Evolutionary conservation across 2,888 invertebrate genomes (phyloP).

Genomic region (Melinaea menophilus): DNA sequence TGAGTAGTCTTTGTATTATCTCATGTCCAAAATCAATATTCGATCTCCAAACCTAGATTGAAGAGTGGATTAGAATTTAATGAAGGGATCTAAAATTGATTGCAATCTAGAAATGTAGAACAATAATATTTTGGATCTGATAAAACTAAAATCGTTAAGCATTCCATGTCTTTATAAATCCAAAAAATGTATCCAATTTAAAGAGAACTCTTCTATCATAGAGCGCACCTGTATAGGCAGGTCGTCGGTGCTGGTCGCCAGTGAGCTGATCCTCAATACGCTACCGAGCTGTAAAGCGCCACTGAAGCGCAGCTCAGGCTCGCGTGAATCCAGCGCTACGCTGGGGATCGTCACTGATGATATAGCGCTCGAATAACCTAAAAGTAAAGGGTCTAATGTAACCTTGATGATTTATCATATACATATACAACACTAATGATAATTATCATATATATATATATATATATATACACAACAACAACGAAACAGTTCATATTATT

Average conservation of each 20-base stretch:
- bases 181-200: not conserved
- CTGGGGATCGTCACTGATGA: conserved; percentile 53
- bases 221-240: conserved; percentile 57
- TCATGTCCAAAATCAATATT: not conserved
- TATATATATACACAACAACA: too few relatives aligned
- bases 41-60: not conserved
- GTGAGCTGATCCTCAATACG: conserved; percentile 55
- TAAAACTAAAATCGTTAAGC: too few relatives aligned
- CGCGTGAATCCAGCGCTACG: conserved; percentile 47
- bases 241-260: conserved; percentile 66
- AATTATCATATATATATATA: too few relatives aligned
- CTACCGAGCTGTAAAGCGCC: conserved; percentile 67
- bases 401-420: not conserved
- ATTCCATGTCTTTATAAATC: not conserved
- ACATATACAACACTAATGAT: too few relatives aligned
- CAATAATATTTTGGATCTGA: too few relatives aligned
- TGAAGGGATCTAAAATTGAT: too few relatives aligned
- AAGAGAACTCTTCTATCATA: not conserved
- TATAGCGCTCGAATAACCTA: conserved; percentile 60
- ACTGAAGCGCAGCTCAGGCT: conserved; percentile 58
- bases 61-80: too few relatives aligned
- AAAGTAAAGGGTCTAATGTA: conserved; percentile 1
- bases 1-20: not conserved
- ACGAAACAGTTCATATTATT: too few relatives aligned
- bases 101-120: too few relatives aligned